Percentiles rank a stretch among this genome's conserved stretches.
phyloP scores from a whole-genome alignment of 2,113 vertebrate genomes.

The Taurulus bubalis region DNA sequence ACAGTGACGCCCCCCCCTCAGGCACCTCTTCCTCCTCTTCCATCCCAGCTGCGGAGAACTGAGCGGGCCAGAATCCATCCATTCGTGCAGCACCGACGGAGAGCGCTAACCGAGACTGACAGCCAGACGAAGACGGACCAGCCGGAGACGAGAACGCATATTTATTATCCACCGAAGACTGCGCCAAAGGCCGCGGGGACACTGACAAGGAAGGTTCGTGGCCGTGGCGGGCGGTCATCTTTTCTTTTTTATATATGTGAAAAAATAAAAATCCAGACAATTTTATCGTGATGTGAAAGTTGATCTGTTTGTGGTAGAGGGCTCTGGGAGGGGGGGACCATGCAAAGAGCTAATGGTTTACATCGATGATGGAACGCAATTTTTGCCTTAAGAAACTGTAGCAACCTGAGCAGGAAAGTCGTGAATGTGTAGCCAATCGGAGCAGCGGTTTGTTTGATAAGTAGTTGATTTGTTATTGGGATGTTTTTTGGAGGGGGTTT shows the following conservation, averaged over 20 bases:
- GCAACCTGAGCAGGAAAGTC: constrained; percentile 30
- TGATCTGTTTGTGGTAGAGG: constrained; percentile 33
- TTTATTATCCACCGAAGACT: constrained; percentile 43
- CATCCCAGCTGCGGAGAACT: constrained; percentile 66
- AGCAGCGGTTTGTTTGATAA: constrained; percentile 24
- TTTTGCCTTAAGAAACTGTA: constrained; percentile 72
- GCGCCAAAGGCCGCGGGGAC: constrained; percentile 27
- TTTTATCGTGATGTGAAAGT: constrained; percentile 19
- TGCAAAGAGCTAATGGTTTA: constrained; percentile 21
- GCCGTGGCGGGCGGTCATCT: constrained; percentile 13
- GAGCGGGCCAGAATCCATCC: constrained; percentile 20
- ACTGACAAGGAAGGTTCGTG: constrained; percentile 9
- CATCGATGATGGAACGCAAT: constrained; percentile 20
- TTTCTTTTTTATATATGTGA: constrained; percentile 10
- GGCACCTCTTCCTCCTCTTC: constrained; percentile 41
- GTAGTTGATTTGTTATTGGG: constrained; percentile 8
- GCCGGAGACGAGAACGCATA: constrained; percentile 5
- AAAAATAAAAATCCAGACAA: neutral
- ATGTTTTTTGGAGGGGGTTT: constrained; percentile 13
- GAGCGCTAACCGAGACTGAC: constrained; percentile 3
- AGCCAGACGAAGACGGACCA: constrained; percentile 25
- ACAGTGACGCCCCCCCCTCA: constrained; percentile 41
- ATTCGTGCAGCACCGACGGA: constrained; percentile 6
- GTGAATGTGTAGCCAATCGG: constrained; percentile 27
- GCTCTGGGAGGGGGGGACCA: constrained; percentile 8